These are phyloP conservation scores for Malthinus seriepunctatus DNA, from an alignment of 2,888 invertebrate species.

Conservation along the genomic window DNA sequence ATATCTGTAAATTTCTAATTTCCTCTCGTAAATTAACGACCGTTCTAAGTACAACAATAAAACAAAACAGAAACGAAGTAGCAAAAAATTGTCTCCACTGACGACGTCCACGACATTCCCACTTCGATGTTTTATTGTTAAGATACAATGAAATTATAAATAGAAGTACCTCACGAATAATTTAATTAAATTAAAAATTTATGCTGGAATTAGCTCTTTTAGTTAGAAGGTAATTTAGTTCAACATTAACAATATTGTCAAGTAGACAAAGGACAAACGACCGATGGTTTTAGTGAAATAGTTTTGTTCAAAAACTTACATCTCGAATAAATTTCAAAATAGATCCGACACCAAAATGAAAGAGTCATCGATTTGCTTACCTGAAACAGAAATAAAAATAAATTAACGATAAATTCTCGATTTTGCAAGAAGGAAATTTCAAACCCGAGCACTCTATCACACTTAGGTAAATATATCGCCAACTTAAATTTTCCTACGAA, in stretches of 20 bases:
- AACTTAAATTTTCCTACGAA: too few species aligned
- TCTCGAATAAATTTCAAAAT: neutral
- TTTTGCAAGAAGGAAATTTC: too few species aligned
- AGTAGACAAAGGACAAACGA: too few species aligned
- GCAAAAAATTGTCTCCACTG: neutral
- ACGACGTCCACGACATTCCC: neutral
- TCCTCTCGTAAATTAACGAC: conserved; percentile 3
- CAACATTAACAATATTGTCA: too few species aligned
- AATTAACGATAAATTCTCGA: neutral
- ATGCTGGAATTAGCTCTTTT: too few species aligned
- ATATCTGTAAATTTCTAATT: conserved; percentile 1
- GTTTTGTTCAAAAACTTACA: neutral
- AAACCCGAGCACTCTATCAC: too few species aligned
- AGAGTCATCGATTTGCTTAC: neutral
- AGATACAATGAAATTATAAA: too few species aligned
- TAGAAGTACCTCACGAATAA: neutral
- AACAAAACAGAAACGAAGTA: conserved; percentile 1
- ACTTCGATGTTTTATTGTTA: too few species aligned
- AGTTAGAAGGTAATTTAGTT: too few species aligned
- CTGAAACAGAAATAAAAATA: conserved; percentile 3
- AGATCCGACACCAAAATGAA: neutral
- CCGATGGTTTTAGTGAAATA: too few species aligned
- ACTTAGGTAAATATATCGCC: too few species aligned
- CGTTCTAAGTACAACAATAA: neutral
- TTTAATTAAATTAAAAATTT: too few species aligned